Conservation (phyloP, 53 echinoderm and acorn worm species). For the Echinarachnius parma region DNA sequence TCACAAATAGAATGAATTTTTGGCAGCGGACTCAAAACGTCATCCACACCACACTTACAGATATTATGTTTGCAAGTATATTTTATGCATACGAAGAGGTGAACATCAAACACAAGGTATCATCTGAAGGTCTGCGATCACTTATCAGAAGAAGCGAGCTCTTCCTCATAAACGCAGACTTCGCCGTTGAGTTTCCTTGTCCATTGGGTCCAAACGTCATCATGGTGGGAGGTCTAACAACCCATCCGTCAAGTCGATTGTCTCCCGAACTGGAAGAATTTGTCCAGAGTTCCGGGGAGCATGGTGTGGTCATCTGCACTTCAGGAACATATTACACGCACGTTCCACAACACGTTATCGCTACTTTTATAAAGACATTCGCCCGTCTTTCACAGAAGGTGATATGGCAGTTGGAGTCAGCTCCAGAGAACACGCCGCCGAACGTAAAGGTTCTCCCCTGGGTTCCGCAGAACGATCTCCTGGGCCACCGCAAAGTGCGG, state of each 20-base stretch:
- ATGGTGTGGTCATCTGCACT: constrained; percentile 22
- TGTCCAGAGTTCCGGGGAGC: constrained; percentile 12
- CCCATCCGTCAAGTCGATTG: background rate
- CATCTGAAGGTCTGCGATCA: background rate
- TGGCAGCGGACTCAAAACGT: background rate
- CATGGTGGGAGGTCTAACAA: constrained; percentile 18
- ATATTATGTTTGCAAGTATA: background rate
- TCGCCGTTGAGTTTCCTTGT: constrained; percentile 23
- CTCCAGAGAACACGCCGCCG: background rate
- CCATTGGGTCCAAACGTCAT: constrained; percentile 6
- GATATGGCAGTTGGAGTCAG: constrained; percentile 9
- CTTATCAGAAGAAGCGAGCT: background rate
- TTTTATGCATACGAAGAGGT: background rate
- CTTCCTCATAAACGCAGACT: constrained; percentile 8
- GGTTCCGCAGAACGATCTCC: constrained; percentile 29
- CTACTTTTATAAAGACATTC: constrained; percentile 10
- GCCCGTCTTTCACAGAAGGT: constrained; percentile 31
- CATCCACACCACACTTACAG: background rate
- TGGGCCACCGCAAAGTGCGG: constrained; percentile 31
- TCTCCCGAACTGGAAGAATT: constrained; percentile 8
- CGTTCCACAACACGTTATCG: constrained; percentile 6
- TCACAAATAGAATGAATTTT: constrained; percentile 22
- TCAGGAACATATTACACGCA: constrained; percentile 21
- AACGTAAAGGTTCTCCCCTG: constrained; percentile 27
- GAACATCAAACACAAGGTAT: background rate